phyloP scores from a whole-genome alignment of 2,888 invertebrate species.

The Glaucopsyche alexis region DNA sequence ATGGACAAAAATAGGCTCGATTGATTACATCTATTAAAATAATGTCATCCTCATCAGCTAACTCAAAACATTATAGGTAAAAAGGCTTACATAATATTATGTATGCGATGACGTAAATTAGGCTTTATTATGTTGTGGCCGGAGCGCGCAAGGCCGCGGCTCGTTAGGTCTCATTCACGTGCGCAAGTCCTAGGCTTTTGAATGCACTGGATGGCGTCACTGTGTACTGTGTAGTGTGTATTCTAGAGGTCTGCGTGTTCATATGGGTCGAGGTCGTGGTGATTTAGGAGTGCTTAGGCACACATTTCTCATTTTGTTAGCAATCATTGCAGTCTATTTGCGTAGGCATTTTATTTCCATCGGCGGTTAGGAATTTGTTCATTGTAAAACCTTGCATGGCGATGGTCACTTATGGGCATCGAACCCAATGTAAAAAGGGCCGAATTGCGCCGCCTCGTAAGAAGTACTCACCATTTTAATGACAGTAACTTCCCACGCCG shows the following conservation, averaged over 20 bases:
- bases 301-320: background rate
- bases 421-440: background rate
- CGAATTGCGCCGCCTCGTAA: background rate
- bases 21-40: background rate
- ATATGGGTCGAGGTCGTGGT: constrained; percentile 20
- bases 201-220: constrained; percentile 7
- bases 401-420: background rate
- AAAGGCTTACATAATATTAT: background rate
- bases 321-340: background rate
- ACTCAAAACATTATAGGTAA: background rate
- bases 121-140: constrained; percentile 19
- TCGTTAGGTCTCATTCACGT: constrained; percentile 27
- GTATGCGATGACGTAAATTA: background rate
- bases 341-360: background rate
- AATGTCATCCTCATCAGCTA: background rate
- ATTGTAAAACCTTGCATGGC: background rate
- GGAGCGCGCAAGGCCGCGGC: constrained; percentile 12
- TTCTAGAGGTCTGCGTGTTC: constrained; percentile 1
- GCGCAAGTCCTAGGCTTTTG: constrained; percentile 24
- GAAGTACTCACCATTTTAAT: constrained; percentile 11
- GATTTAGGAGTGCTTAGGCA: background rate
- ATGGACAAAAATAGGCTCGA: too few relatives aligned
- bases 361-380: background rate
- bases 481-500: constrained; percentile 18
- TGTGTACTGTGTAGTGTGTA: too few relatives aligned